Conservation (phyloP, 2,888 invertebrate species). For the Exocentrus adspersus region DNA sequence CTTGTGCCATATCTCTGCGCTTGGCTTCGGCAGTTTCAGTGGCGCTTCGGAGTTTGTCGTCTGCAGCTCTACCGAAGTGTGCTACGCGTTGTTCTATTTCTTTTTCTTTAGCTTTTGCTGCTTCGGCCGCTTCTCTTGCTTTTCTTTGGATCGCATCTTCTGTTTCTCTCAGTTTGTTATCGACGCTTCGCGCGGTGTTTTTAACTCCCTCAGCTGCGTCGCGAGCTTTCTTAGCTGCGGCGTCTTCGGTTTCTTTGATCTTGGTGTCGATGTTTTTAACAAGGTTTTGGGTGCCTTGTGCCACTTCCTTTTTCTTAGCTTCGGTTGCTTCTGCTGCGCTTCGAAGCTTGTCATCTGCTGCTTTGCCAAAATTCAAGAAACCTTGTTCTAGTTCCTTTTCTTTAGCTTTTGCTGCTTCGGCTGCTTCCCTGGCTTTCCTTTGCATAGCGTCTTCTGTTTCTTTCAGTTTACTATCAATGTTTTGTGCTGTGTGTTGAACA, state of each 20-base stretch:
- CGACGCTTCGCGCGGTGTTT: slow-evolving; percentile 61
- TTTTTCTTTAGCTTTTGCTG: no score
- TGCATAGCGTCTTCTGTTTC: slow-evolving; percentile 39
- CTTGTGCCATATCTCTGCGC: background rate
- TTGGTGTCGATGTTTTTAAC: slow-evolving; percentile 10
- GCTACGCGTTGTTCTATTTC: no score
- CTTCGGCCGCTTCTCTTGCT: slow-evolving; percentile 39
- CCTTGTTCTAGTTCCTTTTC: no score
- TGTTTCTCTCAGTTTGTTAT: slow-evolving; percentile 72
- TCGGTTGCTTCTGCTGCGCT: slow-evolving; percentile 31
- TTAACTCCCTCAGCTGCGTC: slow-evolving; percentile 27
- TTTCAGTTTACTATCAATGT: slow-evolving; percentile 34
- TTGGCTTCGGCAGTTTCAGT: slow-evolving; percentile 33
- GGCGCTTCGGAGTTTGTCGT: slow-evolving; percentile 42
- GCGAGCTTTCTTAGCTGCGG: no score
- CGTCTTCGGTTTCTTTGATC: slow-evolving; percentile 38
- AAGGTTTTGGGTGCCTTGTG: slow-evolving; percentile 7
- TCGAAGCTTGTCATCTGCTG: no score
- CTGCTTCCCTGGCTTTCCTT: slow-evolving; percentile 36
- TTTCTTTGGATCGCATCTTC: slow-evolving; percentile 49
- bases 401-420: slow-evolving; percentile 41
- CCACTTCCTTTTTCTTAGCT: slow-evolving; percentile 13
- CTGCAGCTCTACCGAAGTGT: slow-evolving; percentile 35
- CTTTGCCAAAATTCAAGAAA: no score
- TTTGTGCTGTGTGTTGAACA: slow-evolving; percentile 31